Percentiles rank a stretch among this genome's conserved stretches.
Evolutionary conservation across 1,140 invertebrate genomes (phyloP).

Genomic region (Oedothorax gibbosus): DNA sequence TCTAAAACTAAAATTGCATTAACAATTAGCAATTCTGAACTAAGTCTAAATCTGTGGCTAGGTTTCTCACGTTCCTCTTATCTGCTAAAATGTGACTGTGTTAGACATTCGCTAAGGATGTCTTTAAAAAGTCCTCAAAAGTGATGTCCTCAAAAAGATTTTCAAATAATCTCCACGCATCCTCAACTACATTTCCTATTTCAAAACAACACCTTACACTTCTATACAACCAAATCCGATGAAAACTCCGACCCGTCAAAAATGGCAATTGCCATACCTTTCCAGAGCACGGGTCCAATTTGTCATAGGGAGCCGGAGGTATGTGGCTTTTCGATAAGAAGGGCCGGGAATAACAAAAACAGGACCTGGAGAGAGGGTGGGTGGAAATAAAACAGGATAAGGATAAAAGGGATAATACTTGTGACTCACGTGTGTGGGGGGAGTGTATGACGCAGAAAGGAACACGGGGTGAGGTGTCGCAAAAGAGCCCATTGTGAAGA

Average conservation of each 20-base stretch:
- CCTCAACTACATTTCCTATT: too few species aligned
- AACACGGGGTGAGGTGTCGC: background rate
- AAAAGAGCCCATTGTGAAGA: background rate
- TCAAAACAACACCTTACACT: too few species aligned
- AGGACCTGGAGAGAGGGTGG: background rate
- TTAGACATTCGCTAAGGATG: too few species aligned
- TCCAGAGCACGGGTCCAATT: conserved; percentile 34
- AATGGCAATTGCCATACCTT: conserved; percentile 11
- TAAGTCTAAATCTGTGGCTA: too few species aligned
- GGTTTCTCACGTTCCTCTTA: too few species aligned
- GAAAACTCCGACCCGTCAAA: conserved; percentile 19
- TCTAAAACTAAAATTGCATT: too few species aligned
- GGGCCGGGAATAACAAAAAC: background rate
- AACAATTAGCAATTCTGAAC: too few species aligned
- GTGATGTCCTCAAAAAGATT: too few species aligned
- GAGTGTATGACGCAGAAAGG: conserved; percentile 1
- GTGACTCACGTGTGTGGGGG: conserved; percentile 7
- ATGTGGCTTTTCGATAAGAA: conserved; percentile 46
- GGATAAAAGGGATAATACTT: conserved; percentile 14
- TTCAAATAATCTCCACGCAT: too few species aligned
- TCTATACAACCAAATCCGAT: too few species aligned
- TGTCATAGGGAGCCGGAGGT: conserved; percentile 21
- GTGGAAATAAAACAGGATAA: conserved; percentile 36
- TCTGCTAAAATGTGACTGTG: too few species aligned
- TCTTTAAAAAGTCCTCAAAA: too few species aligned